These are phyloP conservation scores for Nibea coibor DNA, from an alignment of 2,113 vertebrate genomes.

Conservation along the genomic window DNA sequence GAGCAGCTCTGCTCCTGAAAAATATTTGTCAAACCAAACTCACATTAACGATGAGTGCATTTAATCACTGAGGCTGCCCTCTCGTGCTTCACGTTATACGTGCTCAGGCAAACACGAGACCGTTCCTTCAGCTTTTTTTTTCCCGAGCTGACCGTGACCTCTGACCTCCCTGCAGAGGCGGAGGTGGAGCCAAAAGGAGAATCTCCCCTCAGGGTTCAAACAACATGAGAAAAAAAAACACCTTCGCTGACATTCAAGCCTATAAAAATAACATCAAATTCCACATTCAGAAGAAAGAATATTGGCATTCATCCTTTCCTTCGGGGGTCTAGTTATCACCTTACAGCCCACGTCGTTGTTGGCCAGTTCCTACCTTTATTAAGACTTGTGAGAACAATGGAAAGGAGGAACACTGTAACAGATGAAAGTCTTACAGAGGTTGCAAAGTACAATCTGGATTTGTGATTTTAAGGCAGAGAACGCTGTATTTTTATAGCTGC, in stretches of 20 bases:
- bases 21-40: constrained; percentile 19
- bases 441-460: neutral
- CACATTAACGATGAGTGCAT: neutral
- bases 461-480: neutral
- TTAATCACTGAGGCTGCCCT: neutral
- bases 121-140: constrained; percentile 7
- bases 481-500: constrained; percentile 1
- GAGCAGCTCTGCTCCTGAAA: neutral
- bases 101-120: constrained; percentile 2
- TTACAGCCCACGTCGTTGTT: constrained; percentile 26
- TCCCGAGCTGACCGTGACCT: constrained; percentile 29
- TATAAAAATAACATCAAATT: constrained; percentile 62
- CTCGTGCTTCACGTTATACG: neutral
- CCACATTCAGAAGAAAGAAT: constrained; percentile 34
- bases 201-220: constrained; percentile 51
- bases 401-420: neutral
- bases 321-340: constrained; percentile 16
- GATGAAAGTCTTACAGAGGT: neutral
- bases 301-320: constrained; percentile 49
- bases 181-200: constrained; percentile 51
- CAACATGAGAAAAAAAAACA: constrained; percentile 6
- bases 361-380: constrained; percentile 12
- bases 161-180: constrained; percentile 46
- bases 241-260: constrained; percentile 30
- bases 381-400: constrained; percentile 9